These are phyloP conservation scores for Falco berigora DNA, from an alignment of 2,797 vertebrate genomes.

Conservation along the genomic window DNA sequence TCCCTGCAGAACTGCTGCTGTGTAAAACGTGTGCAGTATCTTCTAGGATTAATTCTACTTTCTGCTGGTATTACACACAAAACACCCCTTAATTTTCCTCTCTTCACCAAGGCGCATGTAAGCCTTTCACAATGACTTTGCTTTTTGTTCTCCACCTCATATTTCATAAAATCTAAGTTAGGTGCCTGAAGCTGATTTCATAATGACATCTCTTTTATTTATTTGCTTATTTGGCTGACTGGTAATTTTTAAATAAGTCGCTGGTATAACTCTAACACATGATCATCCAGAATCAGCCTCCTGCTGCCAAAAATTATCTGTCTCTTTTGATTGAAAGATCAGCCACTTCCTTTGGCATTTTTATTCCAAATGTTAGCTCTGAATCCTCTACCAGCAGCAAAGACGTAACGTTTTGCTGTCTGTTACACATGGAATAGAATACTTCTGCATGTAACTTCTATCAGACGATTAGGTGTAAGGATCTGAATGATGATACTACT, in stretches of 20 bases:
- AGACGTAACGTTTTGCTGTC: background rate
- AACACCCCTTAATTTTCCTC: background rate
- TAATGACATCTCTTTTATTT: background rate
- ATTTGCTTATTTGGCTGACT: background rate
- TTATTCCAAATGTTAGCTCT: background rate
- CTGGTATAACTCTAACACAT: background rate
- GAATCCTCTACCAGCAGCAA: background rate
- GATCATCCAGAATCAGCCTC: background rate
- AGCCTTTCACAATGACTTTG: background rate
- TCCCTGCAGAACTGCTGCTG: background rate
- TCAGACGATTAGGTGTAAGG: background rate
- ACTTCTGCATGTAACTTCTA: background rate
- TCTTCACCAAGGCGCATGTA: background rate
- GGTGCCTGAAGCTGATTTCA: background rate
- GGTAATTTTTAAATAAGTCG: background rate
- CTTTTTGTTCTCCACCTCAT: background rate
- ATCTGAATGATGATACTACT: background rate
- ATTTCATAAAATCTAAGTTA: background rate
- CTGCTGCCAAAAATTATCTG: constrained; percentile 2
- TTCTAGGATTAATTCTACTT: background rate
- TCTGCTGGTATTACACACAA: background rate
- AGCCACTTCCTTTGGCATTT: constrained; percentile 4
- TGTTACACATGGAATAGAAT: background rate
- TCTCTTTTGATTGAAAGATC: background rate
- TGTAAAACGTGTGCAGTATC: background rate